Conservation (phyloP, 2,888 invertebrate genomes). For the Acleris holmiana region DNA sequence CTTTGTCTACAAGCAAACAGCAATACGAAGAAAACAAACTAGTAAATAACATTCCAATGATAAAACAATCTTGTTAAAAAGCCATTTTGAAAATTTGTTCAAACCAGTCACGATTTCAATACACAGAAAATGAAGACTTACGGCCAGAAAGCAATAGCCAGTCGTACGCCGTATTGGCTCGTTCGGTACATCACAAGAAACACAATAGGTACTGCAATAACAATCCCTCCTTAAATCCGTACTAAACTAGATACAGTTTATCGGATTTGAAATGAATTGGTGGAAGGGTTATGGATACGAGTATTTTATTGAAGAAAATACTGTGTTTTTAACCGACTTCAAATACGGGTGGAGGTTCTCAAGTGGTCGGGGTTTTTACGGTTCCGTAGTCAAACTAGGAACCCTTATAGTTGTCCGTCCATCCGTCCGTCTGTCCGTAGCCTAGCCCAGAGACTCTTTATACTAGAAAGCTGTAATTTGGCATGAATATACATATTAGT, state of each 20-base stretch:
- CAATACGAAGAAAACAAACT: too few species aligned
- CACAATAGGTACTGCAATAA: conserved; percentile 56
- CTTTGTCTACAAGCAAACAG: not conserved
- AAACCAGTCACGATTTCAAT: conserved; percentile 73
- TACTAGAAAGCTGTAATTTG: too few species aligned
- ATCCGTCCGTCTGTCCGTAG: too few species aligned
- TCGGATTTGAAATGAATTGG: conserved; percentile 10
- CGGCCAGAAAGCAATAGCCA: conserved; percentile 53
- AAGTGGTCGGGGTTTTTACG: too few species aligned
- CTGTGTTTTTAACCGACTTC: too few species aligned
- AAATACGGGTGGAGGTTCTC: too few species aligned
- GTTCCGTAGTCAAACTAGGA: too few species aligned
- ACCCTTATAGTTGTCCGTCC: too few species aligned
- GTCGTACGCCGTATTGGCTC: conserved; percentile 52
- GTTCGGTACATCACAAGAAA: conserved; percentile 59
- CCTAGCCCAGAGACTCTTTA: too few species aligned
- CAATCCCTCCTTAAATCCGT: conserved; percentile 53
- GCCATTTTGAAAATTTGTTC: conserved; percentile 49
- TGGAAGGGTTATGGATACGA: not conserved
- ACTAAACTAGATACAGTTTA: conserved; percentile 47
- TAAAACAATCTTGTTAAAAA: conserved; percentile 40
- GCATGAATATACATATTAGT: too few species aligned
- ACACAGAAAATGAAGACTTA: conserved; percentile 64
- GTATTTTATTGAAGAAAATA: not conserved
- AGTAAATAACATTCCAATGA: not conserved